A percentile compares a stretch with the other conserved stretches of the same genome.
Evolutionary conservation across 2,888 invertebrate genomes (phyloP).

Genomic region (Merodon equestris): DNA sequence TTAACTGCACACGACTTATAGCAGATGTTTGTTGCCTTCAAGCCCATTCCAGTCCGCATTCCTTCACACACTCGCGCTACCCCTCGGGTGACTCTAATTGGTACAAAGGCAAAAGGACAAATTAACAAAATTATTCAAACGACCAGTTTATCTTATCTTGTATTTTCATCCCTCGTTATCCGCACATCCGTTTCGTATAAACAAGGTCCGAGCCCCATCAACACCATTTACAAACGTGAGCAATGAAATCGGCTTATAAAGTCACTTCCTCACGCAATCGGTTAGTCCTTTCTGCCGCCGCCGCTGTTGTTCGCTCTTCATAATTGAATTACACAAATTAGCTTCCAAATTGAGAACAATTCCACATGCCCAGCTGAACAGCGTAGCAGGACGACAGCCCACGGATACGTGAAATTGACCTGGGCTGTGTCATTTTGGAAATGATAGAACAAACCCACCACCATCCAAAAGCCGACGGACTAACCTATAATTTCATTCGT

Average conservation of each 20-base stretch:
- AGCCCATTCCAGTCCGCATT: no score
- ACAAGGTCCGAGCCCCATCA: constrained; percentile 56
- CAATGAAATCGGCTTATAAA: constrained; percentile 22
- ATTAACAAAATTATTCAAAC: constrained; percentile 30
- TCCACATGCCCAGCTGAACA: constrained; percentile 28
- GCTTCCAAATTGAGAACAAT: constrained; percentile 50
- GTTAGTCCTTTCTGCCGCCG: constrained; percentile 17
- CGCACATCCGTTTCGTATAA: constrained; percentile 55
- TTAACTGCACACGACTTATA: constrained; percentile 54
- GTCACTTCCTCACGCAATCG: constrained; percentile 52
- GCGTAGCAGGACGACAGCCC: constrained; percentile 26
- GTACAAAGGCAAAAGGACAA: constrained; percentile 27
- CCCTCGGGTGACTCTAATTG: background rate
- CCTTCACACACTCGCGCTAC: no score
- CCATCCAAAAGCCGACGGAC: constrained; percentile 21
- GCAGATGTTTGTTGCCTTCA: no score
- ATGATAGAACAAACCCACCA: constrained; percentile 38
- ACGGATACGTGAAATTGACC: constrained; percentile 66
- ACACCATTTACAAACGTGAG: constrained; percentile 53
- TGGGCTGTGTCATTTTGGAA: constrained; percentile 53
- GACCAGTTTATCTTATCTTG: constrained; percentile 1
- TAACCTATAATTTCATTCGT: constrained; percentile 62
- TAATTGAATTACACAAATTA: constrained; percentile 67
- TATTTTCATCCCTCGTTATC: constrained; percentile 47
- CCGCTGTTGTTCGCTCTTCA: constrained; percentile 8